Evolutionary conservation across 2,797 vertebrate genomes (phyloP), one percentile per base, ranked within the genome.

Genomic region (Cyprinodon diabolis): DNA sequence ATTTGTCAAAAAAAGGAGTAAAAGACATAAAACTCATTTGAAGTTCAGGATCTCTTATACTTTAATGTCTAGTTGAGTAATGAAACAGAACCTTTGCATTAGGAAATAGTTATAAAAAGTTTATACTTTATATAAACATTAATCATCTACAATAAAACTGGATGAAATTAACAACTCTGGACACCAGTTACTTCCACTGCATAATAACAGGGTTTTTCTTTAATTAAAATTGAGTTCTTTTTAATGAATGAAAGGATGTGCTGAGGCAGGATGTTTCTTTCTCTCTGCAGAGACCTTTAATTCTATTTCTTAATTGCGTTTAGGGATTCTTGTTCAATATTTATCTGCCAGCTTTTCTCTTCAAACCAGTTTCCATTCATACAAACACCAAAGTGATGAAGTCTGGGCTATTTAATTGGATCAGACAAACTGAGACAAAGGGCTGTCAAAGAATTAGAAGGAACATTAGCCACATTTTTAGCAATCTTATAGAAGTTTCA

Each of bases 271-370:
- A 89, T 85, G 82, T 92, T 93, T 82, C 85, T 87, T 82, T 82
- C 80, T 82, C 77, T 79, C 77, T 69, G 78, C 66, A 81, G 63
- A 87, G 75, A 84, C 80, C 83, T 89, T 76, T 83, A 77, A 92
- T 93, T 91, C 82, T 87, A 86, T 76, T 80, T 75, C 86, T 87
- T 93, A 92, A 93, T 93, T 93, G 89, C 80, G 85, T 91, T 90
- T 79, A 79, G 75, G 81, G 72, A 82, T 82, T 90, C 92, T 81
- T 92, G 90, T 90, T 90, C 70, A 19, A 45, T 67, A 90, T 90
- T 87, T 88, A 90, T 87, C 88, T 87, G 66, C 62, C 69, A 71
- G 82, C 84, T 80, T 87, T 84, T 89, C 76, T 70, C 54, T 54
- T 77, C 74, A 81, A 85, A 69, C 79, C 78, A 78, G 83, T 84